A percentile compares a stretch with the other conserved stretches of the same genome.
phyloP scores from a whole-genome alignment of 2,113 vertebrate species.

The Lota lota region DNA sequence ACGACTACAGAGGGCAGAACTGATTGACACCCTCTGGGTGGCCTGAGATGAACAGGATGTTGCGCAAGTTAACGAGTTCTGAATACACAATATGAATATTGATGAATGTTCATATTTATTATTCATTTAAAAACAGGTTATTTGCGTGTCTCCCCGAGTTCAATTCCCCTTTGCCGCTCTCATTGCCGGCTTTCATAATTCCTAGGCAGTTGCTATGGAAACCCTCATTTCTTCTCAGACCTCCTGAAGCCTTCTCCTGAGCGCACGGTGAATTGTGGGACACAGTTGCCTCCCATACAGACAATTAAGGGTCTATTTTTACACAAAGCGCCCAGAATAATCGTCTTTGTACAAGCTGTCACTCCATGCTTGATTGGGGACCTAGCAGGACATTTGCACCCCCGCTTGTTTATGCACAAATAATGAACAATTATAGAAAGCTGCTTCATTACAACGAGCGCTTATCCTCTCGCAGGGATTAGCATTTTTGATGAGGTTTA shows the following conservation, averaged over 20 bases:
- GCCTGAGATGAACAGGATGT: no score
- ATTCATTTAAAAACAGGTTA: no score
- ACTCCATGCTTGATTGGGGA: slow-evolving; percentile 28
- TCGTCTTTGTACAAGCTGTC: slow-evolving; percentile 31
- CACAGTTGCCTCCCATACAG: slow-evolving; percentile 45
- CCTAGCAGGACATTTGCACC: slow-evolving; percentile 7
- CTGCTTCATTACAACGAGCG: neutral
- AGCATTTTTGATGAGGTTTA: no score
- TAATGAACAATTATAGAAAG: slow-evolving; percentile 51
- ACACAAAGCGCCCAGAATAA: slow-evolving; percentile 38
- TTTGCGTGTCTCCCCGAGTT: neutral
- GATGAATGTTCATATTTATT: no score
- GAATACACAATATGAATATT: no score
- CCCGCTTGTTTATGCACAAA: slow-evolving; percentile 24
- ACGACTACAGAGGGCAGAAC: no score
- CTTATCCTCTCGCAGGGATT: no score
- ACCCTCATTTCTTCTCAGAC: slow-evolving; percentile 48
- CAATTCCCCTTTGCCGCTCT: slow-evolving; percentile 28
- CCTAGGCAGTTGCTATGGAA: slow-evolving; percentile 66
- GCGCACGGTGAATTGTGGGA: slow-evolving; percentile 47
- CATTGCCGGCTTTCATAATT: slow-evolving; percentile 41
- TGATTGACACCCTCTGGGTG: no score
- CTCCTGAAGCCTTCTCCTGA: slow-evolving; percentile 40
- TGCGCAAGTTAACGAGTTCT: no score
- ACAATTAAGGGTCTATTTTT: slow-evolving; percentile 38